Conservation (phyloP, 2,113 vertebrate species). For the Gymnorhina tibicen region DNA sequence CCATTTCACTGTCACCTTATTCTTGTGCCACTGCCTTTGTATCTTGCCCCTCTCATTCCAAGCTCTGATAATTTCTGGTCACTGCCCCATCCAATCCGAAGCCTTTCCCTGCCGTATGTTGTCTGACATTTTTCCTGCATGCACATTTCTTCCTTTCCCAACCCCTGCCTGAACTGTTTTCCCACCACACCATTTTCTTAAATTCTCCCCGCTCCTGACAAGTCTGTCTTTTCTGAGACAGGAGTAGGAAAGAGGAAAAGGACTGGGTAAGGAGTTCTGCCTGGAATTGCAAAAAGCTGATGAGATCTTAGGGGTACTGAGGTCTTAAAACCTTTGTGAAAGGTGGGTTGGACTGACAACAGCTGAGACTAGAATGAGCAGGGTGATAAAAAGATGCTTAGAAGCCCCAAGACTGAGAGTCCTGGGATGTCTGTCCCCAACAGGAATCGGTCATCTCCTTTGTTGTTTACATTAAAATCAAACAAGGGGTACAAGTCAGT, state of each 20-base stretch:
- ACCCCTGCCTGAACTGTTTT: background rate
- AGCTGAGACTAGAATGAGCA: background rate
- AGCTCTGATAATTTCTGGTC: background rate
- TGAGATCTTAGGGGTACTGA: background rate
- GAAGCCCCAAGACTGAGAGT: background rate
- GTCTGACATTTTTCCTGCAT: background rate
- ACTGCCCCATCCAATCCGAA: background rate
- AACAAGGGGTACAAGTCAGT: background rate
- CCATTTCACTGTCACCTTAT: background rate
- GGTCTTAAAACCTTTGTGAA: background rate
- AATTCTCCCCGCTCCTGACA: background rate
- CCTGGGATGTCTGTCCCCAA: background rate
- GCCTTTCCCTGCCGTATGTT: background rate
- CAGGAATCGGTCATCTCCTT: background rate
- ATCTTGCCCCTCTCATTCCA: background rate
- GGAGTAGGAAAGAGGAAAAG: background rate
- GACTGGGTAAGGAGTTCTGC: background rate
- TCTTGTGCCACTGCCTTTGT: background rate
- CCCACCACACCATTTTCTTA: background rate
- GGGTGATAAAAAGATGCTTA: background rate
- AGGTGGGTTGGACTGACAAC: background rate
- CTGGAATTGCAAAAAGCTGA: background rate
- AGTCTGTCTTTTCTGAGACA: background rate
- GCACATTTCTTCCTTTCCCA: background rate
- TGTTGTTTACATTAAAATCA: constrained; percentile 30